Conservation (phyloP, 2,888 invertebrate genomes). For the Panopea generosa region DNA sequence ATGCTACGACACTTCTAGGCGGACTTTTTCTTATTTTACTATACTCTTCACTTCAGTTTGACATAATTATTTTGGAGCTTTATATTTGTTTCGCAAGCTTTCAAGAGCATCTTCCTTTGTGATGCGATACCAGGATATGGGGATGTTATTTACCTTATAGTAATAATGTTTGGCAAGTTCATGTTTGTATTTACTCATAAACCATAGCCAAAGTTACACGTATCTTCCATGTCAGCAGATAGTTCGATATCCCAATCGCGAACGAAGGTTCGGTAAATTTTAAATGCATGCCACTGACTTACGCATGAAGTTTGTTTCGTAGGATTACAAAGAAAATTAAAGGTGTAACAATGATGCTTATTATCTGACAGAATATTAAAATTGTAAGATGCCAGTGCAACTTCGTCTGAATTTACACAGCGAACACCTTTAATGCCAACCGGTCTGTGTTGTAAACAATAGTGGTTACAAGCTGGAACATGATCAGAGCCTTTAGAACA, state of each 20-base stretch:
- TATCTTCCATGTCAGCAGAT: conserved; percentile 1
- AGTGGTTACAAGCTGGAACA: not conserved
- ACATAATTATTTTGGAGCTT: too few relatives aligned
- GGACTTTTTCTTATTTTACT: too few relatives aligned
- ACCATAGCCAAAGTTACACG: conserved; percentile 9
- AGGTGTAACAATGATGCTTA: not conserved
- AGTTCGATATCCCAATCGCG: not conserved
- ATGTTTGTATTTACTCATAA: not conserved
- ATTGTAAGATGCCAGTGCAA: not conserved
- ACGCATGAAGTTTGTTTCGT: too few relatives aligned
- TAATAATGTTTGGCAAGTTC: not conserved
- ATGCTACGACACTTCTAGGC: too few relatives aligned
- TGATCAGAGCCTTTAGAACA: not conserved
- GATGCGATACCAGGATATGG: conserved; percentile 28
- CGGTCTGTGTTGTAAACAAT: conserved; percentile 9
- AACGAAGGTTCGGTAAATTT: not conserved
- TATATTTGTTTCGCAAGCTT: not conserved
- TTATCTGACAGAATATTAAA: not conserved
- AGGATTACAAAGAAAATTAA: not conserved
- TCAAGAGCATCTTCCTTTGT: conserved; percentile 34
- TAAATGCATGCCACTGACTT: not conserved
- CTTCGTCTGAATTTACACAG: not conserved
- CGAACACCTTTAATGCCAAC: not conserved
- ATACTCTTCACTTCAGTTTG: too few relatives aligned
- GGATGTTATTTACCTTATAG: not conserved